Evolutionary conservation across 2,888 invertebrate genomes (phyloP), one percentile per base, ranked within the genome.

Genomic region (Pristionchus arcanus): DNA sequence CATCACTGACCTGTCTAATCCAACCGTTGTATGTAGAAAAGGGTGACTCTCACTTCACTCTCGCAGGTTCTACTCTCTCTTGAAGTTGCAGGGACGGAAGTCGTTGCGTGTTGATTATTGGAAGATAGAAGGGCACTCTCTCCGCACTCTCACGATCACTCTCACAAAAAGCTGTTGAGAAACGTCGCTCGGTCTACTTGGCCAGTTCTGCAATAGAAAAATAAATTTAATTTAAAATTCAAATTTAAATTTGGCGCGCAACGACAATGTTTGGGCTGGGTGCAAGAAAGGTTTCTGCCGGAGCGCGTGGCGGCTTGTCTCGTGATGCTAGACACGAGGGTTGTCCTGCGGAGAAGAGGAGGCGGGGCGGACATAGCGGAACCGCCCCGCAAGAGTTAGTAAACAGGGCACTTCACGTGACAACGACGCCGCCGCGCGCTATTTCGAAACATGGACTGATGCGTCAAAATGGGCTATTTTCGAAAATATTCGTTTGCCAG

Each of bases 61-160:
- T 81, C 81, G 28, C 81, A 85, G 84, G 34, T 37, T 28, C 84
- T 85, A 87, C 87, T 87, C 68, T 42, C 87, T 68, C 87, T 49
- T 49, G 49, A 66, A 34, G 63, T 42, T 21, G 49, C 37, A 37
- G 31, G 42, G 34, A 34, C 28, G 42, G 63, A 16, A 85, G 28
- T 19, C 15, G 34, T 49, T 25, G 55, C 34, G 59, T n/a, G n/a
- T 34, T 59, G 59, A 59, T 59, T 87, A 31, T 34, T 28, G 81
- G 81, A 42, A 81, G 77, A 28, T 28, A n/a, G 37, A 87, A 49
- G 74, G 53, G 37, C 87, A 59, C 87, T 88, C 87, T 88, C 87
- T 55, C 87, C 53, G 87, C 87, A 88, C 87, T 88, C 87, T 88
- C 87, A 88, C 87, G 59, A 87, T 71, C 87, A 88, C 87, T 88